Conservation (phyloP, 2,797 vertebrate genomes). For the Carapus acus region DNA sequence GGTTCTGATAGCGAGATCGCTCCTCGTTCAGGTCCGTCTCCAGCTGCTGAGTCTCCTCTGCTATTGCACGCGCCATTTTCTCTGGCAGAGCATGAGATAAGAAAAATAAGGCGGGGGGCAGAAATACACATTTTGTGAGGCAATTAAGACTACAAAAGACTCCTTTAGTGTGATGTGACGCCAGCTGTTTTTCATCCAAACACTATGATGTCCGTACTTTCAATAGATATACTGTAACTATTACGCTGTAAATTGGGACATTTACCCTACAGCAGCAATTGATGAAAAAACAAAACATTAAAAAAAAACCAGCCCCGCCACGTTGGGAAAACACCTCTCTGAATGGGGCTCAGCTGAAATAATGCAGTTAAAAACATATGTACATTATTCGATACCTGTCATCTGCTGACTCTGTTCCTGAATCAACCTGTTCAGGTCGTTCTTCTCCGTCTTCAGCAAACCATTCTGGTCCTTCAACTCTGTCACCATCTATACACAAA, state of each 20-base stretch:
- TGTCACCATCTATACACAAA: conserved; percentile 77
- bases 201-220: too few relatives aligned
- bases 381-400: conserved; percentile 73
- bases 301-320: too few relatives aligned
- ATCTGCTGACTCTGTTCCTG: conserved; percentile 91
- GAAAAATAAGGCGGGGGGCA: background rate
- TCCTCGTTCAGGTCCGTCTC: conserved; percentile 94
- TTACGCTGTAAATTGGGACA: too few relatives aligned
- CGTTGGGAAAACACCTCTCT: too few relatives aligned
- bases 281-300: too few relatives aligned
- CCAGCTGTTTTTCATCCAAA: too few relatives aligned
- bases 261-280: too few relatives aligned
- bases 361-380: background rate
- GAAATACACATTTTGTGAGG: background rate
- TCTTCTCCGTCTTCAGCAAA: conserved; percentile 87
- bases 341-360: too few relatives aligned
- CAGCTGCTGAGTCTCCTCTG: conserved; percentile 89
- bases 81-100: conserved; percentile 63
- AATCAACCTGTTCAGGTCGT: conserved; percentile 85
- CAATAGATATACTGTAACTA: too few relatives aligned
- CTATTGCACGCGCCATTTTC: conserved; percentile 83
- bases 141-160: too few relatives aligned
- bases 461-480: conserved; percentile 91
- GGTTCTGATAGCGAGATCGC: conserved; percentile 93
- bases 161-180: too few relatives aligned